Percentiles rank a stretch among this genome's conserved stretches.
Evolutionary conservation across 1,140 invertebrate species (phyloP).

Genomic region (Apocrypta bakeri): DNA sequence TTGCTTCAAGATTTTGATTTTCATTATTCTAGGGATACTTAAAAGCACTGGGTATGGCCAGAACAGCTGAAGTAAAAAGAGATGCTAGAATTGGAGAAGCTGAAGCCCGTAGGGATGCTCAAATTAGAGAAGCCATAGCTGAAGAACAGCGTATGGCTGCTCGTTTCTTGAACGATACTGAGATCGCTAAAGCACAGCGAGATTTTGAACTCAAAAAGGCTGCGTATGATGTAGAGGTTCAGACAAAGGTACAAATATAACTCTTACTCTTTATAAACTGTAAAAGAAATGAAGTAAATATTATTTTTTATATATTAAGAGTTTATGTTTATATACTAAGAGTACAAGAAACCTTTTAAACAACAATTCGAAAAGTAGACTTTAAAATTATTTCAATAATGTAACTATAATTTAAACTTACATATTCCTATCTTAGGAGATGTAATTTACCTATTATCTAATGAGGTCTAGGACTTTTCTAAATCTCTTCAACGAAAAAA

Average conservation of each 20-base stretch:
- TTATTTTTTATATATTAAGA: too few relatives aligned
- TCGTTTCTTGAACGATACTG: conserved; percentile 93
- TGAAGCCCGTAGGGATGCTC: conserved; percentile 90
- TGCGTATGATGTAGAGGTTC: conserved; percentile 96
- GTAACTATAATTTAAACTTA: too few relatives aligned
- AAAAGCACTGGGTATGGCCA: conserved; percentile 94
- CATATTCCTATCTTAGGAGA: too few relatives aligned
- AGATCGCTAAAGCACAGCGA: conserved; percentile 95
- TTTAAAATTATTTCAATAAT: too few relatives aligned
- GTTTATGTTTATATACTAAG: too few relatives aligned
- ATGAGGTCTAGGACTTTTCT: too few relatives aligned
- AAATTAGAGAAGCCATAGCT: conserved; percentile 95
- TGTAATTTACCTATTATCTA: too few relatives aligned
- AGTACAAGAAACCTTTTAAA: too few relatives aligned
- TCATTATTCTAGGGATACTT: conserved; percentile 87
- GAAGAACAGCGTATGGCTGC: conserved; percentile 97
- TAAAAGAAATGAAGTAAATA: too few relatives aligned
- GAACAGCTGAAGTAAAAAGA: conserved; percentile 96
- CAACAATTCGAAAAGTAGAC: too few relatives aligned
- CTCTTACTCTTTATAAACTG: neutral
- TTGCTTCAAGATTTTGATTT: conserved; percentile 45
- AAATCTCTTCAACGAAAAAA: too few relatives aligned
- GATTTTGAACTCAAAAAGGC: conserved; percentile 99
- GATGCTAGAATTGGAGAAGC: conserved; percentile 97
- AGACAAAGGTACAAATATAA: conserved; percentile 84